A percentile compares a stretch with the other conserved stretches of the same genome.
Conservation (phyloP, 2,888 invertebrate species). For the Troides helena region DNA sequence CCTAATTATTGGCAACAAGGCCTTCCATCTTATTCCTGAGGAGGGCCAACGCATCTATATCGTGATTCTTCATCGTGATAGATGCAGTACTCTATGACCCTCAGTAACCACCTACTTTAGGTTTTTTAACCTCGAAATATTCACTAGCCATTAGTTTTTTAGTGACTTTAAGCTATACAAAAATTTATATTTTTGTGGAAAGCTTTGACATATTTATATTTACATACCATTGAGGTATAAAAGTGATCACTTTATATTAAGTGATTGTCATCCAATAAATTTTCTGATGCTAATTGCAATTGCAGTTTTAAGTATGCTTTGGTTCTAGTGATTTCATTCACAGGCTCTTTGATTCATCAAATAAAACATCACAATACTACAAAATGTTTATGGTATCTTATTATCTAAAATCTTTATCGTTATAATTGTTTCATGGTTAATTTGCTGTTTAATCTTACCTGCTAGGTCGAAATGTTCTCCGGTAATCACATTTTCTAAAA, state of each 20-base stretch:
- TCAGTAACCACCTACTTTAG: slow-evolving; percentile 13
- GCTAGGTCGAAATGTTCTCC: background rate
- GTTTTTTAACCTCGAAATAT: background rate
- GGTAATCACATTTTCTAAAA: background rate
- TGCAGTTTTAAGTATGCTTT: too few relatives aligned
- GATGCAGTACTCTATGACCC: slow-evolving; percentile 20
- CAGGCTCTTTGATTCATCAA: too few relatives aligned
- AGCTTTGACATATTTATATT: background rate
- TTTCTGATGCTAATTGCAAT: too few relatives aligned
- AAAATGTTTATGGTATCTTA: background rate
- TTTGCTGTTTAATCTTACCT: background rate
- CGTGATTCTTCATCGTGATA: slow-evolving; percentile 25
- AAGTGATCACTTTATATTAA: too few relatives aligned
- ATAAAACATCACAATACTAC: too few relatives aligned
- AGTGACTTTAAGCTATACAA: background rate
- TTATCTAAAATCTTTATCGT: background rate
- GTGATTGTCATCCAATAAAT: too few relatives aligned
- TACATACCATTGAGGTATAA: too few relatives aligned
- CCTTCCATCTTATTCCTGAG: slow-evolving; percentile 23
- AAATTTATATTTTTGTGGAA: background rate
- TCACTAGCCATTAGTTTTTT: background rate
- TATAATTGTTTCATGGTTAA: background rate
- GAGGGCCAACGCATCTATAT: slow-evolving; percentile 17
- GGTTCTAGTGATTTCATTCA: too few relatives aligned
- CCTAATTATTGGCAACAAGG: slow-evolving; percentile 17